Evolutionary conservation across 2,113 vertebrate species (phyloP), one percentile per base, ranked within the genome.

Genomic region (Nicator chloris): DNA sequence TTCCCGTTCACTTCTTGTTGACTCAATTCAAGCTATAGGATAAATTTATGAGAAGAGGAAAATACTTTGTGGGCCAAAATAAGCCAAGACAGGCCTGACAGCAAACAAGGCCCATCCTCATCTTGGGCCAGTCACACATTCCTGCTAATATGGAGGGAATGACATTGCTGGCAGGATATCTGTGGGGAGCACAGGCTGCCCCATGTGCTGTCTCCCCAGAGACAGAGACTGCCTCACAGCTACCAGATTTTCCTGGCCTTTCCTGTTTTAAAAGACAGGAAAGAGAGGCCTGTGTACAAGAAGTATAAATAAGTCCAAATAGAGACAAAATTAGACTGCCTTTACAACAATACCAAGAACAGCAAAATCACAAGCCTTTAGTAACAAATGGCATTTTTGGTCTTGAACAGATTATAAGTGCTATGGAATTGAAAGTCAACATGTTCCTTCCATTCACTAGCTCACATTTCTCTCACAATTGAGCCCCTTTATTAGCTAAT

Each of bases 331-430:
- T 88, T 92, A 83, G 64, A 28, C 42, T 63, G 79, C 47, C 54
- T 91, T 92, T 94, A 40, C 87, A 94, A 94, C 76, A 97, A 92
- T 66, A 93, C 79, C 47, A 88, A 90, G 82, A 82, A 39, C 45
- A 92, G 63, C 35, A 88, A 49, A 94, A 93, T 18, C 54, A 63
- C 56, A 66, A 90, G 51, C 47, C 56, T 80, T 83, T 3, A 78
- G 68, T 88, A 92, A 92, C 69, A 94, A 93, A 90, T 78, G 3
- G 86, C 82, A 81, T 65, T 88, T 91, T 88, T 70, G 39, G 64
- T 92, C 85, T 96, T 94, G 92, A 97, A 96, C 83, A 96, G 83
- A 96, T 93, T 94, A 95, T 86, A 91, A 94, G 33, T 88, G 72
- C 63, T 37, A 31, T 49, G 49, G 83, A 90, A 90, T 28, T 93